These are phyloP conservation scores for Pangasius sanitwongsei DNA, from an alignment of 2,797 vertebrate genomes.

Conservation along the genomic window DNA sequence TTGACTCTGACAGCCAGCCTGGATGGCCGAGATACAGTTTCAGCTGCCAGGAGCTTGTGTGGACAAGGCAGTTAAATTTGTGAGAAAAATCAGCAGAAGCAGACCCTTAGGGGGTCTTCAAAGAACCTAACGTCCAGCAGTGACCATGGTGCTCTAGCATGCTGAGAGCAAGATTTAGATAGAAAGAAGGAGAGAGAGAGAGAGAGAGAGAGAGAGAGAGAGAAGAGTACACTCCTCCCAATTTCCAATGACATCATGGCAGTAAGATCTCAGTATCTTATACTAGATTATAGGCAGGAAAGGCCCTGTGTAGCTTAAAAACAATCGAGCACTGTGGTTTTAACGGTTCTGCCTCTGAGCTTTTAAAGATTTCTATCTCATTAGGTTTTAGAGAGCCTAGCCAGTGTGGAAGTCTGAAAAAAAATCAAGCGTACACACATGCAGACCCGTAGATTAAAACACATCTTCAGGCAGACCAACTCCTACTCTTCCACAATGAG, in stretches of 20 bases:
- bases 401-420: conserved; percentile 33
- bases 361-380: conserved; percentile 28
- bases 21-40: conserved; percentile 68
- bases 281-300: not conserved
- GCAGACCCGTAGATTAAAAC: conserved; percentile 38
- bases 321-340: conserved; percentile 17
- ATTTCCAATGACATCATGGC: not conserved
- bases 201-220: not conserved
- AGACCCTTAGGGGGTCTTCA: conserved; percentile 58
- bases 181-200: not conserved
- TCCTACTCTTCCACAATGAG: conserved; percentile 48
- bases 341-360: conserved; percentile 25
- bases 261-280: not conserved
- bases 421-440: conserved; percentile 4
- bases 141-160: not conserved
- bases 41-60: conserved; percentile 63
- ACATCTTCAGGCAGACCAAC: conserved; percentile 48
- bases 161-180: conserved; percentile 22
- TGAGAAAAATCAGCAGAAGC: conserved; percentile 59
- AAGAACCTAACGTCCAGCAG: conserved; percentile 32
- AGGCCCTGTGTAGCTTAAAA: conserved; percentile 13
- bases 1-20: conserved; percentile 61
- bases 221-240: not conserved
- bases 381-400: conserved; percentile 30
- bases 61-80: conserved; percentile 64